Evolutionary conservation across 53 echinoderm and acorn worm species (phyloP).

Genomic region (Zoroaster sp.): DNA sequence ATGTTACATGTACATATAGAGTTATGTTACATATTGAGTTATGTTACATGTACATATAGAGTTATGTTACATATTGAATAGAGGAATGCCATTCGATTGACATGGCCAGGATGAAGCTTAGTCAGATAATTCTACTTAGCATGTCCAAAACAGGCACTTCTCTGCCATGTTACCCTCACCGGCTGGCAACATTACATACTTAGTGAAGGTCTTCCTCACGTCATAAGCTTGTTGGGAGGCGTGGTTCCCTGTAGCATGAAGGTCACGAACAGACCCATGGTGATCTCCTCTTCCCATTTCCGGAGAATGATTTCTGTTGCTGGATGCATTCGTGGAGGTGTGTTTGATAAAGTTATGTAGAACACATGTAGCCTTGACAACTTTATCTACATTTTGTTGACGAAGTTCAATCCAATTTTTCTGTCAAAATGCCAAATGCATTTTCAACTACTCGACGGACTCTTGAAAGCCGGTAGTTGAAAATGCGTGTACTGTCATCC

Average conservation of each 20-base stretch:
- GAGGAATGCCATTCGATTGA: no score
- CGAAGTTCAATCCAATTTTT: slow-evolving; percentile 55
- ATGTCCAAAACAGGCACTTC: slow-evolving; percentile 49
- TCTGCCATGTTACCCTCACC: slow-evolving; percentile 69
- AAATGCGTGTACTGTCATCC: slow-evolving; percentile 19
- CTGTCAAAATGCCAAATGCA: slow-evolving; percentile 53
- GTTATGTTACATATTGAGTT: no score
- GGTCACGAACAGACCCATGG: background rate
- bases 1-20: no score
- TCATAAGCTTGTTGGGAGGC: slow-evolving; percentile 37
- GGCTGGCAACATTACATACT: slow-evolving; percentile 54
- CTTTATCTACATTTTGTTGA: slow-evolving; percentile 20
- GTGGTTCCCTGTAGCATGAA: slow-evolving; percentile 48
- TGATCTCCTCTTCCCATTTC: slow-evolving; percentile 8
- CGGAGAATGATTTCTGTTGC: background rate
- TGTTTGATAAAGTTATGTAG: slow-evolving; percentile 64
- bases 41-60: no score
- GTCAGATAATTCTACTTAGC: no score
- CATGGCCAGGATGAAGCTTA: no score
- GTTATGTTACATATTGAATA: no score
- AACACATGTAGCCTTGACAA: slow-evolving; percentile 67
- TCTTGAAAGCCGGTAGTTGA: slow-evolving; percentile 53
- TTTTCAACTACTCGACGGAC: slow-evolving; percentile 56
- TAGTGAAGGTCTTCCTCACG: slow-evolving; percentile 38
- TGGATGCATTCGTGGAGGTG: background rate